phyloP scores from a whole-genome alignment of 35 echinoderm and acorn worm genomes.

The Lytechinus variegatus region DNA sequence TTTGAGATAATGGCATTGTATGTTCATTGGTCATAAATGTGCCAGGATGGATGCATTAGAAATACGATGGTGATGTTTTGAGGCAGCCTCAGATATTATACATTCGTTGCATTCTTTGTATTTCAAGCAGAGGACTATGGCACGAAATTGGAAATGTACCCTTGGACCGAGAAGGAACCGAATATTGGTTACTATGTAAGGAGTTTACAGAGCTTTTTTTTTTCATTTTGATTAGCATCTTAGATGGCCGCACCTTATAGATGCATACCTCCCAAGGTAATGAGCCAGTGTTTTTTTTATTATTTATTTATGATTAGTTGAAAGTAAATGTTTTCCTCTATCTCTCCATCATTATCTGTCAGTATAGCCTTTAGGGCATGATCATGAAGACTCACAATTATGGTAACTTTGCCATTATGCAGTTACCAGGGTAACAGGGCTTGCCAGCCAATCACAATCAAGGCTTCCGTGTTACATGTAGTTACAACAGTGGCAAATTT shows the following conservation, averaged over 20 bases:
- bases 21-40: not conserved
- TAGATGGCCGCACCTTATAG: not conserved
- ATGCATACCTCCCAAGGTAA: slow-evolving; percentile 10
- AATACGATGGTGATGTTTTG: not conserved
- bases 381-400: too few relatives aligned
- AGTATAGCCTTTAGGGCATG: too few relatives aligned
- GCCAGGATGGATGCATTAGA: not conserved
- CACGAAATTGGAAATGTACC: not conserved
- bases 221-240: not conserved
- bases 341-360: too few relatives aligned
- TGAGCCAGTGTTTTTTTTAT: not conserved
- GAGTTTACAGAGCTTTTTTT: not conserved
- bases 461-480: too few relatives aligned
- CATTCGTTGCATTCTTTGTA: not conserved
- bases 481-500: too few relatives aligned
- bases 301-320: too few relatives aligned
- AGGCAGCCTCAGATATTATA: not conserved
- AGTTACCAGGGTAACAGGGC: too few relatives aligned
- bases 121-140: not conserved
- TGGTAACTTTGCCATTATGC: too few relatives aligned
- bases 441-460: too few relatives aligned
- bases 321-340: too few relatives aligned
- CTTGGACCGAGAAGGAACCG: not conserved
- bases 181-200: not conserved
- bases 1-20: not conserved